These are phyloP conservation scores for Cheilosia impressa DNA, from an alignment of 2,888 invertebrate genomes.

Conservation along the genomic window DNA sequence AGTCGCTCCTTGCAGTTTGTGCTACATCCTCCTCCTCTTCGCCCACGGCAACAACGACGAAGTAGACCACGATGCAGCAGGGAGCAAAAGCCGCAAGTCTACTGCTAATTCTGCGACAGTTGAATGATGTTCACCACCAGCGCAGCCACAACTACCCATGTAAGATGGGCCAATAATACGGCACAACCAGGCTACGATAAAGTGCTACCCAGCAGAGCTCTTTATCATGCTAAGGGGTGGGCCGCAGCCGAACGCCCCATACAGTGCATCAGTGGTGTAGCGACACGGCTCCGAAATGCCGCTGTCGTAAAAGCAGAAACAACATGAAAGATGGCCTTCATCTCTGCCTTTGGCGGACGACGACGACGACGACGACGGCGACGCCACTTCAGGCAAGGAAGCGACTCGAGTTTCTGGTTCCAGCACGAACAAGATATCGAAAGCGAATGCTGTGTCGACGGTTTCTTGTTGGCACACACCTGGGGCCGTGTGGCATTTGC, in stretches of 20 bases:
- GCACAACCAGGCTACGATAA: constrained; percentile 37
- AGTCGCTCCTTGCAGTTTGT: constrained; percentile 36
- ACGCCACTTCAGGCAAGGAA: constrained; percentile 31
- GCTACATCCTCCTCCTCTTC: constrained; percentile 17
- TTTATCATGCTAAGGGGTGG: constrained; percentile 53
- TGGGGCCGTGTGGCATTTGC: constrained; percentile 61
- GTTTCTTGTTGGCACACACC: constrained; percentile 57
- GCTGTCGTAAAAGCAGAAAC: constrained; percentile 60
- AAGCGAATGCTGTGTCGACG: constrained; percentile 13
- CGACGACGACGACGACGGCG: constrained; percentile 6
- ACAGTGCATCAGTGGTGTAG: constrained; percentile 16
- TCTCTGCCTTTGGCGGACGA: constrained; percentile 54
- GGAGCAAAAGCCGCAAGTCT: constrained; percentile 73
- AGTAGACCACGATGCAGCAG: constrained; percentile 17
- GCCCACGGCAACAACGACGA: not conserved
- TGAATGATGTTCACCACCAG: constrained; percentile 68
- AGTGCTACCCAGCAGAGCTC: constrained; percentile 36
- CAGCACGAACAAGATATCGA: constrained; percentile 22
- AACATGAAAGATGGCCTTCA: constrained; percentile 69
- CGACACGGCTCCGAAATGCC: constrained; percentile 37
- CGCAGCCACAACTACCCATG: constrained; percentile 53
- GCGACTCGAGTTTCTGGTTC: constrained; percentile 22
- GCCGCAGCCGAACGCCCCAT: not conserved
- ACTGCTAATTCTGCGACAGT: constrained; percentile 73
- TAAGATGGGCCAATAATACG: constrained; percentile 65